Evolutionary conservation across 1,140 invertebrate species (phyloP).

Genomic region (Cydia pomonella): DNA sequence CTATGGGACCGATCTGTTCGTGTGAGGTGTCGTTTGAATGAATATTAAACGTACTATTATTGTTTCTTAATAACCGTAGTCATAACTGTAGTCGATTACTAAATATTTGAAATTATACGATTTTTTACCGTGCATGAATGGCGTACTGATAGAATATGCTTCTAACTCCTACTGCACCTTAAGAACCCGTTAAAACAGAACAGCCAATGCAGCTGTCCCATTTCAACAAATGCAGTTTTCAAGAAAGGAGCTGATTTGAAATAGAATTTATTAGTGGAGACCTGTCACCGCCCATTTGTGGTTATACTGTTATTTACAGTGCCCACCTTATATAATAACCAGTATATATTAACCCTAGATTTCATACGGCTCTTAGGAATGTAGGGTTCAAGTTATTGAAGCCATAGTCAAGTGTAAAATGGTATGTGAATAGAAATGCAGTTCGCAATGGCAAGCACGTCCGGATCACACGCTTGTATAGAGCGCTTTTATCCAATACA

Average conservation of each 20-base stretch:
- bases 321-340: neutral
- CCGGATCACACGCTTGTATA: conserved; percentile 36
- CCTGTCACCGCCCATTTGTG: conserved; percentile 49
- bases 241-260: conserved; percentile 27
- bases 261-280: conserved; percentile 43
- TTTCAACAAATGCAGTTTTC: conserved; percentile 36
- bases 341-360: conserved; percentile 31
- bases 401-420: neutral
- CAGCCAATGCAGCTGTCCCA: conserved; percentile 9
- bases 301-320: conserved; percentile 3
- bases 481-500: conserved; percentile 10
- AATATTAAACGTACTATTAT: too few relatives aligned
- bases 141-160: too few relatives aligned
- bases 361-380: neutral
- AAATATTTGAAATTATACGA: too few relatives aligned
- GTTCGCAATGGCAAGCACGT: conserved; percentile 44
- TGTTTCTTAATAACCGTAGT: too few relatives aligned
- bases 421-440: conserved; percentile 17
- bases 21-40: too few relatives aligned
- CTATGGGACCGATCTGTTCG: too few relatives aligned
- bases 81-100: too few relatives aligned
- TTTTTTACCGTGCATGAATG: too few relatives aligned
- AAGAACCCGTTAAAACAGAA: neutral
- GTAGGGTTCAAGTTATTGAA: neutral
- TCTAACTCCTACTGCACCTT: too few relatives aligned